Evolutionary conservation across 2,888 invertebrate species (phyloP).

Genomic region (Cinara cedri): DNA sequence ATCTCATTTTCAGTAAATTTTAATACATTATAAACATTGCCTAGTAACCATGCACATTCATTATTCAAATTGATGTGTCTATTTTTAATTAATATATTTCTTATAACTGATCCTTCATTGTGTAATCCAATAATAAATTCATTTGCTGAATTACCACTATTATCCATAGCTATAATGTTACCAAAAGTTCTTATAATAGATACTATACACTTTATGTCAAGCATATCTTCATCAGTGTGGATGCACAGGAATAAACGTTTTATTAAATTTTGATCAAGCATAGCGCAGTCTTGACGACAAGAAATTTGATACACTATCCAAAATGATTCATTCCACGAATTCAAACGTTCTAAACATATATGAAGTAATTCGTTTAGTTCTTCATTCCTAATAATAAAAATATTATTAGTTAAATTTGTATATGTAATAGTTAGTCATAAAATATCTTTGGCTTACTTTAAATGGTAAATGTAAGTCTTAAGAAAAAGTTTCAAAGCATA

Average conservation of each 20-base stretch:
- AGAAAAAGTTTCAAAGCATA: conserved; percentile 51
- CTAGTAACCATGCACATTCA: conserved; percentile 51
- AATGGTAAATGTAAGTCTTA: conserved; percentile 18
- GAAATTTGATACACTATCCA: conserved; percentile 53
- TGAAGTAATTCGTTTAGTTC: conserved; percentile 20
- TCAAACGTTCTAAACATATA: conserved; percentile 20
- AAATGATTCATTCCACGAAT: conserved; percentile 45
- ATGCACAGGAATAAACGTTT: neutral
- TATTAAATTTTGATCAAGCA: neutral
- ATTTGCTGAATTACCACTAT: neutral
- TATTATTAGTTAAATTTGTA: neutral
- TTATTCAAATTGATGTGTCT: conserved; percentile 25
- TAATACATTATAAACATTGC: conserved; percentile 40
- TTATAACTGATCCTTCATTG: conserved; percentile 27
- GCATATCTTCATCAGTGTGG: conserved; percentile 8
- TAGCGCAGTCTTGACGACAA: conserved; percentile 3
- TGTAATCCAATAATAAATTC: conserved; percentile 10
- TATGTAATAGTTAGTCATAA: neutral
- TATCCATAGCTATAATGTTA: conserved; percentile 27
- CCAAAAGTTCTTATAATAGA: conserved; percentile 47
- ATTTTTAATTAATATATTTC: conserved; percentile 37
- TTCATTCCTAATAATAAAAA: conserved; percentile 18
- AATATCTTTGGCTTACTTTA: conserved; percentile 28
- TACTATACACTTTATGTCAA: conserved; percentile 37
- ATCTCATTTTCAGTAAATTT: neutral